Conservation (phyloP, 2,888 invertebrate species). For the Ectobius pallidus region DNA sequence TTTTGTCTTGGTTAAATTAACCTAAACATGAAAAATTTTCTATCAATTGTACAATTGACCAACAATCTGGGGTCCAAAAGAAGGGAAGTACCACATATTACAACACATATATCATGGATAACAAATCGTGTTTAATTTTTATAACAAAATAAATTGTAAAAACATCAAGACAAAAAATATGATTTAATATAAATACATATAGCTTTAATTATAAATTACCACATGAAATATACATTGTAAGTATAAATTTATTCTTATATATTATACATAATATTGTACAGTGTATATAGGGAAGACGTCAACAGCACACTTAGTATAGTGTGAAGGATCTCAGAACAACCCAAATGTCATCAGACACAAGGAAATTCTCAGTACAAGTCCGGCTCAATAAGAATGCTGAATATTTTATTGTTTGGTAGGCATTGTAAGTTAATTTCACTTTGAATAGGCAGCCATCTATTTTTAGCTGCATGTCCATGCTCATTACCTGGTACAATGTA, state of each 20-base stretch:
- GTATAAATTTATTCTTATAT: constrained; percentile 25
- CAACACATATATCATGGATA: constrained; percentile 8
- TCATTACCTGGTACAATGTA: constrained; percentile 18
- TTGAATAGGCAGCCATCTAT: constrained; percentile 19
- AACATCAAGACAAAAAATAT: constrained; percentile 23
- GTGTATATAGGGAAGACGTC: constrained; percentile 17
- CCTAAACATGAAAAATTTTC: not conserved
- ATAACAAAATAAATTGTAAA: constrained; percentile 24
- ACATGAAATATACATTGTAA: constrained; percentile 25
- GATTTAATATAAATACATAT: constrained; percentile 20
- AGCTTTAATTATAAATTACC: constrained; percentile 31
- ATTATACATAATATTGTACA: constrained; percentile 25
- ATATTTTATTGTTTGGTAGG: constrained; percentile 14
- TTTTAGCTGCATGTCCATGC: constrained; percentile 15
- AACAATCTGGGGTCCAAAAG: constrained; percentile 12
- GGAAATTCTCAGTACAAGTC: constrained; percentile 29
- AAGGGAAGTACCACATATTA: not conserved
- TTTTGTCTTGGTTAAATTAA: not conserved
- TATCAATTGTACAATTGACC: constrained; percentile 9
- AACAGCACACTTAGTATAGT: not conserved
- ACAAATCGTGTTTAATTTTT: constrained; percentile 18
- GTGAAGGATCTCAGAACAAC: constrained; percentile 28
- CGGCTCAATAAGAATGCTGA: constrained; percentile 24
- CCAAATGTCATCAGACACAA: constrained; percentile 31
- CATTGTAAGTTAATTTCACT: constrained; percentile 17